Conservation (phyloP, 2,797 vertebrate genomes). For the Rallus crepitans region DNA sequence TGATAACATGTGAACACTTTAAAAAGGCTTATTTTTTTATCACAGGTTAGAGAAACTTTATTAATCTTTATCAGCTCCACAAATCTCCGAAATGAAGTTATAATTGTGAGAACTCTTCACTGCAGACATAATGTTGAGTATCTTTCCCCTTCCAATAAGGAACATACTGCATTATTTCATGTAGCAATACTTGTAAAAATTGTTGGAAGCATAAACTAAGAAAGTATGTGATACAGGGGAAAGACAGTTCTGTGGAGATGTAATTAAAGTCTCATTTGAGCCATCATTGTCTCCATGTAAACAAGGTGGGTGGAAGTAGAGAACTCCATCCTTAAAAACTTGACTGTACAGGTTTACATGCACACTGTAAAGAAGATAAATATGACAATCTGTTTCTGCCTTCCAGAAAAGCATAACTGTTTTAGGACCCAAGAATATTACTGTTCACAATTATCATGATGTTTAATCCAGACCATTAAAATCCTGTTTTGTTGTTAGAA, state of each 20-base stretch:
- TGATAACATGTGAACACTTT: neutral
- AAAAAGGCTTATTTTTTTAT: neutral
- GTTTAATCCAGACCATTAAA: neutral
- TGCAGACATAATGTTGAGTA: neutral
- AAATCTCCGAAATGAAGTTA: neutral
- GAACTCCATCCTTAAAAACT: neutral
- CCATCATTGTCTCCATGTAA: neutral
- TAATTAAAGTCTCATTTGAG: neutral
- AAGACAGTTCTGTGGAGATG: neutral
- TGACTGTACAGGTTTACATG: neutral
- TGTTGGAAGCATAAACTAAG: neutral
- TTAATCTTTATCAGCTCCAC: neutral
- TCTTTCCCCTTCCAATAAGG: neutral
- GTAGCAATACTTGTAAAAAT: neutral
- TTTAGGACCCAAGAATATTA: neutral
- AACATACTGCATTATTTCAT: neutral
- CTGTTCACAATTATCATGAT: neutral
- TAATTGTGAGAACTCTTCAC: neutral
- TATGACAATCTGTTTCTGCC: neutral
- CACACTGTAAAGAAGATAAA: neutral
- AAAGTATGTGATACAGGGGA: neutral
- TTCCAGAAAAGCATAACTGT: neutral
- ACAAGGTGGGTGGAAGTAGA: neutral
- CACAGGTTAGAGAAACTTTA: neutral
- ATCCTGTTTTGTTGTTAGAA: neutral